phyloP scores from a whole-genome alignment of 2,113 vertebrate species.

The Dasyurus viverrinus region DNA sequence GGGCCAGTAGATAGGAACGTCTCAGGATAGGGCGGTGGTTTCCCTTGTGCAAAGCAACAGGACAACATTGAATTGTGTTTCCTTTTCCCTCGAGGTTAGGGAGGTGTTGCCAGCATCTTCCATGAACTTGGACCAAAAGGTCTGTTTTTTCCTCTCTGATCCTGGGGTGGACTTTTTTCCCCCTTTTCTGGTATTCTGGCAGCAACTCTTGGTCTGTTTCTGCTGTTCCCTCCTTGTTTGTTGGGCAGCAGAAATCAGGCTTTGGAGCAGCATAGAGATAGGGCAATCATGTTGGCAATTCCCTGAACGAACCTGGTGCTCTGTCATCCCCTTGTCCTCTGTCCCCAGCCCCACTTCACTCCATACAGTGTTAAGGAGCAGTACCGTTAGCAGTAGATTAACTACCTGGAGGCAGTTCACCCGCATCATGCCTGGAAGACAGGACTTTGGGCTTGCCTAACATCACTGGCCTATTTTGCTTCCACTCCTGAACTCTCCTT shows the following conservation, averaged over 20 bases:
- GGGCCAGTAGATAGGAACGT: constrained; percentile 61
- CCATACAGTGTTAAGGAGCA: constrained; percentile 60
- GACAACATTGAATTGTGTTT: constrained; percentile 12
- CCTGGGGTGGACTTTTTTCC: constrained; percentile 58
- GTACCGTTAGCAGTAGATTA: constrained; percentile 28
- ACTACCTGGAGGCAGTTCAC: constrained; percentile 33
- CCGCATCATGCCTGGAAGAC: neutral
- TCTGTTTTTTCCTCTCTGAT: constrained; percentile 55
- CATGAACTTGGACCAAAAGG: constrained; percentile 49
- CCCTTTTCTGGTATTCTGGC: constrained; percentile 71
- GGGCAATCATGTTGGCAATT: constrained; percentile 52
- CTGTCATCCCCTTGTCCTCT: constrained; percentile 44
- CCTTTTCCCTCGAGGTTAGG: constrained; percentile 3
- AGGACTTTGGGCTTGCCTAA: constrained; percentile 31
- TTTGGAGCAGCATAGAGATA: constrained; percentile 36
- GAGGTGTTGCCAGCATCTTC: constrained; percentile 51
- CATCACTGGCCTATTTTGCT: neutral
- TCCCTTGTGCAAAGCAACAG: constrained; percentile 41
- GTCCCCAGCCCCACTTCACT: neutral
- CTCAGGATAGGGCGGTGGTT: constrained; percentile 50
- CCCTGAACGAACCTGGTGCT: constrained; percentile 76
- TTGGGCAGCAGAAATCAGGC: constrained; percentile 43
- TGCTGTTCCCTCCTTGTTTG: constrained; percentile 69
- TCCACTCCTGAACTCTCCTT: neutral
- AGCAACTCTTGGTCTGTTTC: constrained; percentile 65